These are phyloP conservation scores for Ophion ventricosus DNA, from an alignment of 2,888 invertebrate genomes.

Conservation along the genomic window DNA sequence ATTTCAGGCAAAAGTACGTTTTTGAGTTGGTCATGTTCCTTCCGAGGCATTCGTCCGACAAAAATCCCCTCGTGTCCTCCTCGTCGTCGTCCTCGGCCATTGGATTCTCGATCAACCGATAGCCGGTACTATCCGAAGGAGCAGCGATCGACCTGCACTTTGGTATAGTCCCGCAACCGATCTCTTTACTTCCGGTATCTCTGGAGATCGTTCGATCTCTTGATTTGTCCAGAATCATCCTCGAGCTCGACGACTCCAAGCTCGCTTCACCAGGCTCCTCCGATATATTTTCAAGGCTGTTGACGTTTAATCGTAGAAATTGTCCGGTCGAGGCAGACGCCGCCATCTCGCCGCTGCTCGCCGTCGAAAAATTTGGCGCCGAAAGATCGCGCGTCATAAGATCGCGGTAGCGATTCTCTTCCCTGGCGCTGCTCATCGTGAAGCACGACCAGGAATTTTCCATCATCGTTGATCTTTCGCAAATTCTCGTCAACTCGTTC, in stretches of 20 bases:
- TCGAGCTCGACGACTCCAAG: conserved; percentile 30
- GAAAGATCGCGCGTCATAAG: conserved; percentile 75
- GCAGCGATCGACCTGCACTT: conserved; percentile 26
- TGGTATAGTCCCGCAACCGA: conserved; percentile 60
- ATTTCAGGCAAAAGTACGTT: conserved; percentile 80
- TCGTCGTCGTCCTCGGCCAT: conserved; percentile 69
- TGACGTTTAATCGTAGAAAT: conserved; percentile 73
- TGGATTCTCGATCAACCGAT: conserved; percentile 76
- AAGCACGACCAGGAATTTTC: conserved; percentile 46
- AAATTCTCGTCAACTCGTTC: not conserved
- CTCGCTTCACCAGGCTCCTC: conserved; percentile 72
- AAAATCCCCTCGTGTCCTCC: conserved; percentile 7
- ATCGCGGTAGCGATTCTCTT: conserved; percentile 10
- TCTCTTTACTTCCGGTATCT: not conserved
- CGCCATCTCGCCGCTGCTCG: conserved; percentile 61
- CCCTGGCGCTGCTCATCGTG: conserved; percentile 10
- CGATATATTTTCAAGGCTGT: conserved; percentile 79
- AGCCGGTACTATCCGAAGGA: conserved; percentile 34
- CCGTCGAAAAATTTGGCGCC: conserved; percentile 77
- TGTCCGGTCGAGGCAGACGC: conserved; percentile 59
- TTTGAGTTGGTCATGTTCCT: conserved; percentile 75
- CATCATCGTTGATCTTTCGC: conserved; percentile 1
- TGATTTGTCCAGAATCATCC: not conserved
- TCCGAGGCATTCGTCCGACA: conserved; percentile 20
- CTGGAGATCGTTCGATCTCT: not conserved